Base-by-base conservation (phyloP, 1,140 invertebrate species). In the Scaptodrosophila lebanonensis region DNA sequence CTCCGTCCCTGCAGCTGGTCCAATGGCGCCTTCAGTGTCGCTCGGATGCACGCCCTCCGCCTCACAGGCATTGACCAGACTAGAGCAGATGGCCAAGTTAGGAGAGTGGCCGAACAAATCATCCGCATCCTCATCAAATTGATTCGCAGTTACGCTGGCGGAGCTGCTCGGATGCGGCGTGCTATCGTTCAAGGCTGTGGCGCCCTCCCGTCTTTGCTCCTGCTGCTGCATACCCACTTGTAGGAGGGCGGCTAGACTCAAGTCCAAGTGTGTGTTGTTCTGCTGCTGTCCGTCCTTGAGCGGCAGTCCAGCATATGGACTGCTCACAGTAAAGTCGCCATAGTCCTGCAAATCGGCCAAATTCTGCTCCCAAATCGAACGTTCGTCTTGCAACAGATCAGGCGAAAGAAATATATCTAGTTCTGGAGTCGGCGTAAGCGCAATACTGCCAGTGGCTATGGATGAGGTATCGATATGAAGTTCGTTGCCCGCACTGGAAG, bases 331-430 rank as follows among this genome's bases (percentile, higher is more conserved):
- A 13, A 83, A 39, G 50, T 87, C 85, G 8, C 84, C 85, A 44
- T 75, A 87, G 33, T 87, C 85, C 18, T 68, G 61, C 18, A 87
- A 44, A 75, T 87, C 85, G 1, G 85, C 85, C 6, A 86, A 45
- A 38, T 87, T 87, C 30, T 86, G 85, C 42, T 87, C 85, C 71
- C 71, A 77, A 6, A 87, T 69, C n/a, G 85, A 86, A 22, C 66
- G 69, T 29, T 76, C 61, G 44, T 86, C 85, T 17, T 71, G 70
- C 45, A 77, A 67, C 13, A 64, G 40, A 15, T 86, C 73, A 8
- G 77, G 60, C 2, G 84, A 77, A 1, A 86, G 57, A 27, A 83
- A 86, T 7, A 71, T 47, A 25, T 85, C 82, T 27, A 83, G n/a
- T 13, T 83, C 75, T 0, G 66, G 68, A 1, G 59, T 16, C 7